These are phyloP conservation scores for Dryobotodes eremita DNA, from an alignment of 2,888 invertebrate genomes.

Conservation along the genomic window DNA sequence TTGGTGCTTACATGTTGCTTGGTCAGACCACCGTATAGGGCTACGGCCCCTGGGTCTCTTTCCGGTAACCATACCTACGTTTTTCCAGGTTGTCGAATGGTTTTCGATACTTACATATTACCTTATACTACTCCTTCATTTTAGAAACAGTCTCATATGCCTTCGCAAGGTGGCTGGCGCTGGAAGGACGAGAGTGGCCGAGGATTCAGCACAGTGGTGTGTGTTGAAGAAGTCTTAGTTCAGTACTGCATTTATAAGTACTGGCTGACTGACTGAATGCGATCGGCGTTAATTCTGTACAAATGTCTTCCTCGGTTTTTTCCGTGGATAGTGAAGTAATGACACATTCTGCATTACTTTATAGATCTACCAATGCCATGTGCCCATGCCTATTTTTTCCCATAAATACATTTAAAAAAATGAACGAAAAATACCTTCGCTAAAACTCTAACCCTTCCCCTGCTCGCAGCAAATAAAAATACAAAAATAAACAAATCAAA, in stretches of 20 bases:
- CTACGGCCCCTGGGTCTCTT: background rate
- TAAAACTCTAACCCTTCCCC: constrained; percentile 10
- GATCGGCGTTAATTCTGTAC: background rate
- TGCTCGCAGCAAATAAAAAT: background rate
- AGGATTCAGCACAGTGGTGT: background rate
- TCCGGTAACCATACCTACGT: background rate
- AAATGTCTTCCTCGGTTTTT: background rate
- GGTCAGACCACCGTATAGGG: background rate
- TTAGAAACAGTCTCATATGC: background rate
- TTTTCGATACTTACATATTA: background rate
- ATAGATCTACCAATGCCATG: too few relatives aligned
- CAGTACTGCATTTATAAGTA: background rate
- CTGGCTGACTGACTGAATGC: background rate
- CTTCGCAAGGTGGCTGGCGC: background rate
- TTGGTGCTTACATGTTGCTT: background rate
- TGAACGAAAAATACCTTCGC: too few relatives aligned
- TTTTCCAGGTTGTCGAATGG: background rate
- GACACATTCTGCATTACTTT: too few relatives aligned
- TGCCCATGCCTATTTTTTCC: too few relatives aligned
- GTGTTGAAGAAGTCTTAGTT: too few relatives aligned
- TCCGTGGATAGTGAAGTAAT: background rate
- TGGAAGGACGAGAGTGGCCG: background rate
- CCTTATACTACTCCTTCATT: background rate
- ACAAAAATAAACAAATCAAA: constrained; percentile 12
- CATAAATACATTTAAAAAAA: too few relatives aligned